A percentile compares a stretch with the other conserved stretches of the same genome.
These are phyloP conservation scores for Xiphophorus maculatus DNA, from an alignment of 2,113 vertebrate genomes.

Conservation along the genomic window DNA sequence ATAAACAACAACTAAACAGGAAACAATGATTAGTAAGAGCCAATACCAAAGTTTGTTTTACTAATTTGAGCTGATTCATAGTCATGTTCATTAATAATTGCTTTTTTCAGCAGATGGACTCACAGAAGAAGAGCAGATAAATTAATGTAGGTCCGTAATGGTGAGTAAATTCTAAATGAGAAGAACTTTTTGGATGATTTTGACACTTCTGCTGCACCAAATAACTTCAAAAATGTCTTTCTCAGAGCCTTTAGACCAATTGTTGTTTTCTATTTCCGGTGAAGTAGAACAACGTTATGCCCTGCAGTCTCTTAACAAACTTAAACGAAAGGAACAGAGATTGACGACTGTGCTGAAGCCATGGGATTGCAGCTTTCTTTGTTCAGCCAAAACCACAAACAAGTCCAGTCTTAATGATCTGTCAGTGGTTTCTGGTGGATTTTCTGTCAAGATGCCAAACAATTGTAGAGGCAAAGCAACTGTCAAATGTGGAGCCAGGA, in stretches of 20 bases:
- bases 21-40: too few relatives aligned
- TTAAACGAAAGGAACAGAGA: background rate
- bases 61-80: too few relatives aligned
- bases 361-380: constrained; percentile 2
- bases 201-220: too few relatives aligned
- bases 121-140: too few relatives aligned
- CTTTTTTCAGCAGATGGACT: too few relatives aligned
- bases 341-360: constrained; percentile 11
- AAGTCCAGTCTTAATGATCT: constrained; percentile 1
- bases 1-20: too few relatives aligned
- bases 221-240: too few relatives aligned
- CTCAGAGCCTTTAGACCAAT: background rate
- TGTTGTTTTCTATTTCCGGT: background rate
- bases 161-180: too few relatives aligned
- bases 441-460: constrained; percentile 22
- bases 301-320: constrained; percentile 6
- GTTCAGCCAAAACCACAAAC: constrained; percentile 14
- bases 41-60: too few relatives aligned
- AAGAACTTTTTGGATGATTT: too few relatives aligned
- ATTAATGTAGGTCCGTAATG: too few relatives aligned
- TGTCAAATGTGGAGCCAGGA: constrained; percentile 20
- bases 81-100: too few relatives aligned
- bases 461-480: constrained; percentile 21
- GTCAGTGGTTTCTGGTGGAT: constrained; percentile 10
- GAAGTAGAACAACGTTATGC: background rate